Percentiles rank a stretch among this genome's conserved stretches.
phyloP scores from a whole-genome alignment of 1,140 invertebrate genomes.

The Bradynema listronoti region DNA sequence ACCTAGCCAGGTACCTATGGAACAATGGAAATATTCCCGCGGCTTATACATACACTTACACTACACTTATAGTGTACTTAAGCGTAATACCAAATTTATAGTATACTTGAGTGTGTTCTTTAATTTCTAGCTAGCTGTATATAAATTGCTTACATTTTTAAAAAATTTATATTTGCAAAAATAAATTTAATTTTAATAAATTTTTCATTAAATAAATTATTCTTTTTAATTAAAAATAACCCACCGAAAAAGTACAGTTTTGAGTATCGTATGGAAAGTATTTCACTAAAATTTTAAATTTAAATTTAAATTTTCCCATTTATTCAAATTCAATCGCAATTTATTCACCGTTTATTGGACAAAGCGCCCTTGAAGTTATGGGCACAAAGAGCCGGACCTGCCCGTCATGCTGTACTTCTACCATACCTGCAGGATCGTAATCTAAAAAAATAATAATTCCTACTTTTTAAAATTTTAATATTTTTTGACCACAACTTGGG shows the following conservation, averaged over 20 bases:
- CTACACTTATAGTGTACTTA: no score
- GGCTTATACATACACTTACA: no score
- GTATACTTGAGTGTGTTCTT: no score
- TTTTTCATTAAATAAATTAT: conserved; percentile 12
- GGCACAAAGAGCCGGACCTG: conserved; percentile 53
- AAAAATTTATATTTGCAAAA: conserved; percentile 6
- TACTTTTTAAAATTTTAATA: no score
- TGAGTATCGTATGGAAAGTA: conserved; percentile 56
- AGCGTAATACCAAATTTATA: no score
- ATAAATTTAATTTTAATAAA: neutral
- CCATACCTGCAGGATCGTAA: conserved; percentile 44
- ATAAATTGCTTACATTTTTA: no score
- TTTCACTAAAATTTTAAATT: conserved; percentile 44
- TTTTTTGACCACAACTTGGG: no score
- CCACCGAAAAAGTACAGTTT: conserved; percentile 51
- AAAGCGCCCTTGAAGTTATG: conserved; percentile 53
- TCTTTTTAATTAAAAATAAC: conserved; percentile 6
- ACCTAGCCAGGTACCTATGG: no score
- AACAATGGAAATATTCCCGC: no score
- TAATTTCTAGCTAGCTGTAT: no score
- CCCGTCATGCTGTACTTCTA: conserved; percentile 44
- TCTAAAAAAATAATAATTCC: no score
- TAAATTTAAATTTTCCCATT: neutral
- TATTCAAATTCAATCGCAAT: neutral
- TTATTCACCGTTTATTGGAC: conserved; percentile 47